These are phyloP conservation scores for Halcyon badia DNA, from an alignment of 2,797 vertebrate genomes.

Conservation along the genomic window DNA sequence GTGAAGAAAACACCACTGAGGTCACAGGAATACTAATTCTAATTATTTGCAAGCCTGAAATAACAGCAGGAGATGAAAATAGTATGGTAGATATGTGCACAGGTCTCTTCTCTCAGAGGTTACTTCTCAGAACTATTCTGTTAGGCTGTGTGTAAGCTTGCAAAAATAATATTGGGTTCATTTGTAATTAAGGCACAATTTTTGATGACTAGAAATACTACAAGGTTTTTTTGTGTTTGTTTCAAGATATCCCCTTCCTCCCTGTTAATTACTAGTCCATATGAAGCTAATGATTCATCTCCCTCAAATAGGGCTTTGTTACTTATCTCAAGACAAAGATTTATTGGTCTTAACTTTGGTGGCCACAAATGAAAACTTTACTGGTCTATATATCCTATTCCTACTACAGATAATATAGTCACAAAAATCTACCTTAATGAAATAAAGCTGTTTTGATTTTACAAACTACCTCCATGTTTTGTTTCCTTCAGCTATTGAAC, in stretches of 20 bases:
- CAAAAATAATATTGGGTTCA: background rate
- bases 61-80: background rate
- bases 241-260: background rate
- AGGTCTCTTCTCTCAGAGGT: background rate
- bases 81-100: background rate
- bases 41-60: background rate
- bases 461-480: background rate
- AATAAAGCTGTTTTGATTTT: background rate
- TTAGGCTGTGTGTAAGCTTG: background rate
- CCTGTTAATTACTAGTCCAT: background rate
- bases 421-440: background rate
- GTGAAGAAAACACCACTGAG: background rate
- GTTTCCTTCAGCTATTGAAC: background rate
- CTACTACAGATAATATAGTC: background rate
- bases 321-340: background rate
- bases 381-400: background rate
- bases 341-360: background rate
- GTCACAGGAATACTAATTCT: background rate
- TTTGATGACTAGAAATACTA: background rate
- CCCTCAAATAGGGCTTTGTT: background rate
- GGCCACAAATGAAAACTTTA: background rate
- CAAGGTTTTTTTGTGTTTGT: background rate
- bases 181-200: background rate
- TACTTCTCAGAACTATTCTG: background rate
- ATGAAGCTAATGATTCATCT: background rate